A percentile compares a stretch with the other conserved stretches of the same genome.
Evolutionary conservation across 2,888 invertebrate species (phyloP).

Genomic region (Drosophila subsilvestris): DNA sequence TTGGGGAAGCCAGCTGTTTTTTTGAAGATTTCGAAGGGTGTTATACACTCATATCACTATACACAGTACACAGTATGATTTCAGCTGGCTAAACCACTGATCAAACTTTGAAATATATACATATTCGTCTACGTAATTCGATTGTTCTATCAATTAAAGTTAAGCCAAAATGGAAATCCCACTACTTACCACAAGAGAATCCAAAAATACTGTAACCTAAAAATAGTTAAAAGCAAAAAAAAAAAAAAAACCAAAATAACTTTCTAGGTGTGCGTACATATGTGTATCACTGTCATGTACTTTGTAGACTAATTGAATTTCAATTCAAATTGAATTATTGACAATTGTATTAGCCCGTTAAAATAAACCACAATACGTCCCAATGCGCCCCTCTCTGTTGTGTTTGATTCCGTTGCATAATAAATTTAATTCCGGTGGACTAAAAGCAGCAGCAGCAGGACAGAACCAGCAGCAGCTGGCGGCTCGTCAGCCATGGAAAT

Average conservation of each 20-base stretch:
- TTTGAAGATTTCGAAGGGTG: slow-evolving; percentile 1
- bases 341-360: slow-evolving; percentile 44
- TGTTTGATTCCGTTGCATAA: slow-evolving; percentile 46
- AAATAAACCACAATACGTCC: slow-evolving; percentile 40
- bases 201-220: slow-evolving; percentile 46
- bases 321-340: slow-evolving; percentile 46
- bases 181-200: slow-evolving; percentile 23
- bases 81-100: slow-evolving; percentile 36
- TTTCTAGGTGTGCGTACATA: slow-evolving; percentile 72
- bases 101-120: slow-evolving; percentile 46
- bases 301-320: slow-evolving; percentile 54
- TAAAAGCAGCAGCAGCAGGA: not conserved
- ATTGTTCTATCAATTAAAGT: slow-evolving; percentile 60
- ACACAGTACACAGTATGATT: slow-evolving; percentile 8
- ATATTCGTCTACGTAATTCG: slow-evolving; percentile 76
- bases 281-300: slow-evolving; percentile 35
- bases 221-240: slow-evolving; percentile 41
- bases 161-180: slow-evolving; percentile 14
- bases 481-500: slow-evolving; percentile 1
- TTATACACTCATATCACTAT: not conserved
- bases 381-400: slow-evolving; percentile 40
- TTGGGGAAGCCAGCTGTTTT: slow-evolving; percentile 32
- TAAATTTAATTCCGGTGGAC: slow-evolving; percentile 16
- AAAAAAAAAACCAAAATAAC: slow-evolving; percentile 50
- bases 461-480: not conserved